Conservation (phyloP, 2,113 vertebrate genomes). For the Bostrychus sinensis region DNA sequence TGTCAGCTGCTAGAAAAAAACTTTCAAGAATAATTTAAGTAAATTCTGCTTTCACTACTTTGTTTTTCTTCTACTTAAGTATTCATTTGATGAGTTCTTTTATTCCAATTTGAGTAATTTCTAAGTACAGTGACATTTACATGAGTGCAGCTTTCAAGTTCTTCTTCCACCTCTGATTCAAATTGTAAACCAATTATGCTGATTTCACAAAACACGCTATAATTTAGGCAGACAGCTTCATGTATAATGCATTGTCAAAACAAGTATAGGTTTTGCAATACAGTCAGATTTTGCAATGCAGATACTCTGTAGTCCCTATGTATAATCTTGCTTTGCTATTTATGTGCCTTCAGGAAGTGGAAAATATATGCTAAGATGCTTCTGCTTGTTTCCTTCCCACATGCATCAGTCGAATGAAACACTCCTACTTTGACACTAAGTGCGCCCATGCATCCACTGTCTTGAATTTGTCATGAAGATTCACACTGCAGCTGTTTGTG, state of each 20-base stretch:
- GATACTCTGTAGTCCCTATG: neutral
- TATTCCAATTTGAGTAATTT: too few species aligned
- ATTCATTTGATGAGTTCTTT: too few species aligned
- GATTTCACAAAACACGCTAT: neutral
- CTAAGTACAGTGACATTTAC: too few species aligned
- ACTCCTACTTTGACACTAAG: neutral
- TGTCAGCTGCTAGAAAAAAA: too few species aligned
- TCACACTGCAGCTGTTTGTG: constrained; percentile 23
- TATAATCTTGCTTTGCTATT: neutral
- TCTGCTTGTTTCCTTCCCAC: neutral
- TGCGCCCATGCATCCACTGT: neutral
- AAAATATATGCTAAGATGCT: neutral
- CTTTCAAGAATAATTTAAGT: too few species aligned
- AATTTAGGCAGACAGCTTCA: neutral
- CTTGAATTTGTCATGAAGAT: constrained; percentile 18
- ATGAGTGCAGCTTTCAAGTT: too few species aligned
- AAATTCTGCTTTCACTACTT: too few species aligned
- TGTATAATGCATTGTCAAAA: neutral
- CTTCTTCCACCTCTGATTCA: too few species aligned
- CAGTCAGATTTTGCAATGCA: neutral
- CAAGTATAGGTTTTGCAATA: neutral
- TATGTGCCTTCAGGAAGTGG: constrained; percentile 1
- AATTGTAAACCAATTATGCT: too few species aligned
- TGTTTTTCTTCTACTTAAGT: too few species aligned
- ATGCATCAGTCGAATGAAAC: constrained; percentile 13